Evolutionary conservation across 2,797 vertebrate species (phyloP), one percentile per base, ranked within the genome.

Genomic region (Melanotaenia maccullochi): DNA sequence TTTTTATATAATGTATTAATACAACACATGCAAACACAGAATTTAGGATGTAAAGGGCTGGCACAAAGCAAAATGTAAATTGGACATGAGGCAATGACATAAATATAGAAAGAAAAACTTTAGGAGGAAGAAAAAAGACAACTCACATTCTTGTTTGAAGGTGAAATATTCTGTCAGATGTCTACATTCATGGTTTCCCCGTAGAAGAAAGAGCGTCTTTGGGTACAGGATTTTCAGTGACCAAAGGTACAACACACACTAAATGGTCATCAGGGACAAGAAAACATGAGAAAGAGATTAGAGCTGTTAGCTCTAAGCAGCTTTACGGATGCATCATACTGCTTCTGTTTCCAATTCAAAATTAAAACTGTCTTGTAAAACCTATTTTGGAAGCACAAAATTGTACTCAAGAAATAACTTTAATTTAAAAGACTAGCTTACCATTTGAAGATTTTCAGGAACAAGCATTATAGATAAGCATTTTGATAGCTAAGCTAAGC

Each of bases 91-190:
- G 14, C 11, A 16, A 0, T 35, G 30, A 60, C 33, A n/a, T 30
- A 58, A 36, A 20, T 13, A 11, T 20, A 61, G 58, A 65, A 3
- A 64, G 12, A 32, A 22, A 78, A 28, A 35, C 14, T 22, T 54
- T 49, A 3, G 6, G 36, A 69, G 22, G 59, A 58, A 67, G 13
- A 66, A 30, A 40, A 22, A 20, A 44, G 35, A 60, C 44, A 78
- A 95, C 95, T 96, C 83, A 96, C 95, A 96, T 95, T 96, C 95
- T 93, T 96, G 95, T 94, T 96, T 96, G 94, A 96, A 96, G 90
- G 95, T 96, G 93, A 96, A 96, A 93, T 96, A 96, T 92, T 96
- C 95, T 93, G 95, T 96, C 94, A 96, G 93, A 94, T 96, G 95
- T 94, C 95, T 95, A 94, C 95, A 96, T 94, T 96, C 95, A 92